Conservation (phyloP, 2,797 vertebrate species). For the Mallotus villosus region DNA sequence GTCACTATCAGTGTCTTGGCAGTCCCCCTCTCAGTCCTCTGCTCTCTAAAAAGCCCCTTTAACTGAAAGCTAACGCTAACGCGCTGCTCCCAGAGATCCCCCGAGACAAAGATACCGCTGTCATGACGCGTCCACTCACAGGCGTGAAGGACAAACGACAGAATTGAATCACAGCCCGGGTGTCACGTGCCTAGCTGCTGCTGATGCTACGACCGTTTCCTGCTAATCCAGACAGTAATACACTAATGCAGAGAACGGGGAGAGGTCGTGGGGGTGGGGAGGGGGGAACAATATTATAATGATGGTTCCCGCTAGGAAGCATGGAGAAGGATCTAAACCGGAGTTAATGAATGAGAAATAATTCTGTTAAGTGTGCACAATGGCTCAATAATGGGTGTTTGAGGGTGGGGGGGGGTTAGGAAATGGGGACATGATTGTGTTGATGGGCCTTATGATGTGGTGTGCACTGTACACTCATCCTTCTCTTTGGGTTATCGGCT, state of each 20-base stretch:
- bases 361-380: slow-evolving; percentile 32
- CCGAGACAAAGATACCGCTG: not conserved
- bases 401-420: not conserved
- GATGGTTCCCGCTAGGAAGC: not conserved
- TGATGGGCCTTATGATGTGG: slow-evolving; percentile 2
- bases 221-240: slow-evolving; percentile 41
- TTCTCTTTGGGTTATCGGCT: not conserved
- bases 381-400: not conserved
- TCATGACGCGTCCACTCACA: slow-evolving; percentile 23
- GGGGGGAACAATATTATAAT: slow-evolving; percentile 30
- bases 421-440: slow-evolving; percentile 2
- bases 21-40: not conserved
- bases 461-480: not conserved
- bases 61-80: not conserved
- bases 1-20: not conserved
- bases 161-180: slow-evolving; percentile 34
- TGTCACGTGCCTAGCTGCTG: slow-evolving; percentile 6
- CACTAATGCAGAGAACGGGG: slow-evolving; percentile 26
- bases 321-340: slow-evolving; percentile 1
- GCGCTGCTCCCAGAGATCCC: slow-evolving; percentile 7
- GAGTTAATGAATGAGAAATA: slow-evolving; percentile 23
- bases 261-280: not conserved
- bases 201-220: not conserved
- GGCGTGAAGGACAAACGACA: slow-evolving; percentile 46
- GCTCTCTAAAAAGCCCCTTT: slow-evolving; percentile 5